Evolutionary conservation across 2,113 vertebrate genomes (phyloP).

Genomic region (Hirundichthys speculiger): DNA sequence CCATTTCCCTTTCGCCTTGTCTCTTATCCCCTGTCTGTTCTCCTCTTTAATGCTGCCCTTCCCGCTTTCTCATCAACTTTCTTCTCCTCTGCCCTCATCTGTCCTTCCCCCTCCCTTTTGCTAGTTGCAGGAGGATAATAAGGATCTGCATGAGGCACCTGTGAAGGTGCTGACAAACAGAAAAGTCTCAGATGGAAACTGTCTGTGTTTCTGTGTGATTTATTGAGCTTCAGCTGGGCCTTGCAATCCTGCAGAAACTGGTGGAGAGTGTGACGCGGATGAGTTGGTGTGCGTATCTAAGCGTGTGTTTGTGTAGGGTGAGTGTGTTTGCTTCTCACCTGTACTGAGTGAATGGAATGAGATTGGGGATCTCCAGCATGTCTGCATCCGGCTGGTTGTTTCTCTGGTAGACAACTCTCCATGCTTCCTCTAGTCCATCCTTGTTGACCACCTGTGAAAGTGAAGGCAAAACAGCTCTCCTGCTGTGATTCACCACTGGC

Average conservation of each 20-base stretch:
- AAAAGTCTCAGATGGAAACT: slow-evolving; percentile 74
- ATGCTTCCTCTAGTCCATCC: slow-evolving; percentile 81
- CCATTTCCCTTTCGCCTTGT: slow-evolving; percentile 26
- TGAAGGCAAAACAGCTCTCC: neutral
- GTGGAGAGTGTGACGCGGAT: slow-evolving; percentile 41
- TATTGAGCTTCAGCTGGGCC: slow-evolving; percentile 67
- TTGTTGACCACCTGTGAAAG: slow-evolving; percentile 79
- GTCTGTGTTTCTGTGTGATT: slow-evolving; percentile 69
- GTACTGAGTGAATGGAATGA: slow-evolving; percentile 93
- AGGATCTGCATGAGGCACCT: slow-evolving; percentile 73
- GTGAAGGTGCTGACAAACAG: slow-evolving; percentile 77
- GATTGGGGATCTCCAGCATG: slow-evolving; percentile 88
- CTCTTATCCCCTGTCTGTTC: slow-evolving; percentile 32
- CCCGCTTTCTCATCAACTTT: slow-evolving; percentile 56
- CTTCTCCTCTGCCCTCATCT: slow-evolving; percentile 27
- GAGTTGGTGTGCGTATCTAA: slow-evolving; percentile 10
- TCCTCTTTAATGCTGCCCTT: slow-evolving; percentile 25
- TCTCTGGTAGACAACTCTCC: slow-evolving; percentile 87
- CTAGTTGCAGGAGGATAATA: slow-evolving; percentile 63
- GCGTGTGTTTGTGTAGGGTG: neutral
- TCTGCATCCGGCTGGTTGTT: slow-evolving; percentile 90
- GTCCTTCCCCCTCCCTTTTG: slow-evolving; percentile 19
- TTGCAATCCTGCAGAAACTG: slow-evolving; percentile 57
- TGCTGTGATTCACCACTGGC: neutral
- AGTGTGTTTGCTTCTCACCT: slow-evolving; percentile 83